phyloP scores from a whole-genome alignment of 1,140 invertebrate genomes.

The Dolichoris vasculosae region DNA sequence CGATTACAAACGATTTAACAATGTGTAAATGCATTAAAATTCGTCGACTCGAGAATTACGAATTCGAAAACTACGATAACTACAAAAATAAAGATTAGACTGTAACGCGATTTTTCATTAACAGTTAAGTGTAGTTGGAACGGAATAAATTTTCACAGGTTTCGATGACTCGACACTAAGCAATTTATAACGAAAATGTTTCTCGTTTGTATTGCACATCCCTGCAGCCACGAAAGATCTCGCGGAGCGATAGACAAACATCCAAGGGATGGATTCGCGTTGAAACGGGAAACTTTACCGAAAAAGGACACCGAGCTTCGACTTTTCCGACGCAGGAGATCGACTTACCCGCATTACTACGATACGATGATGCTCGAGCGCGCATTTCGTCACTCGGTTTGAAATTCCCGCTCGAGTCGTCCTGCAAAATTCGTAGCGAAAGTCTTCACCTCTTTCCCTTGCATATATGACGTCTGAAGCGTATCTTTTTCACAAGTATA shows the following conservation, averaged over 20 bases:
- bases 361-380: not conserved
- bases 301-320: constrained; percentile 12
- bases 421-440: not conserved
- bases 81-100: not conserved
- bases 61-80: not conserved
- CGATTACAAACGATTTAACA: too few relatives aligned
- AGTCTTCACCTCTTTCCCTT: not conserved
- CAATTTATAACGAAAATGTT: not conserved
- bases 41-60: too few relatives aligned
- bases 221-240: not conserved
- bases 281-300: constrained; percentile 24
- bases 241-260: not conserved
- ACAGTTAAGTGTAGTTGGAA: not conserved
- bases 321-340: constrained; percentile 12
- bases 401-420: constrained; percentile 24
- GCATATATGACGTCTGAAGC: not conserved
- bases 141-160: too few relatives aligned
- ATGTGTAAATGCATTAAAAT: not conserved
- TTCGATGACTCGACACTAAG: not conserved
- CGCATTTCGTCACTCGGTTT: not conserved
- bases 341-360: not conserved
- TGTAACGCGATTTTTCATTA: not conserved
- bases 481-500: not conserved
- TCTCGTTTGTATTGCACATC: not conserved
- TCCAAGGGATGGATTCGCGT: not conserved